Base-by-base conservation (phyloP, 2,797 vertebrate genomes). In the Chaetodon trifasciatus region DNA sequence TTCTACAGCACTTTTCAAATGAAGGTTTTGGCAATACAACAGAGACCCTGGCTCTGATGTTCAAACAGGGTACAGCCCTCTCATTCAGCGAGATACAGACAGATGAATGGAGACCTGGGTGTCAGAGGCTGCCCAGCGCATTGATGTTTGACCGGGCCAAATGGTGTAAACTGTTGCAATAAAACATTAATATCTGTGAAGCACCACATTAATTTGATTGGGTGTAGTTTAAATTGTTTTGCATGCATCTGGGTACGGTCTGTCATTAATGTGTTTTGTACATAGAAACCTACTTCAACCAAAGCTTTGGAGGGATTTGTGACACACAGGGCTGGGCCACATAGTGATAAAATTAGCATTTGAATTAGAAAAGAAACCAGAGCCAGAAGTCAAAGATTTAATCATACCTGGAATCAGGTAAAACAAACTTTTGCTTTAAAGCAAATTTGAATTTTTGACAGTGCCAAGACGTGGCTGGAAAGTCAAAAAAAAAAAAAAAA, bases 91-190 rank as follows among this genome's bases (percentile, higher is more conserved):
- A 78, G n/a, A 68, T 32, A 9, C 65, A 74, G 64, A 74, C 50
- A 39, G 57, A 52, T 46, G 24, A 35, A 40, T 12, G 19, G 17
- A 55, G 57, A 69, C n/a, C n/a, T 21, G 46, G 35, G 12, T 12
- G 42, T 63, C 65, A 24, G 74, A 73, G 32, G 65, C 24, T 23
- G 64, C 63, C 40, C 53, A 11, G 23, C n/a, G 47, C 39, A 19
- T 35, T n/a, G 61, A 28, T 6, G 61, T 28, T 42, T 64, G 44
- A 53, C 46, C 7, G 12, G 67, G 62, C 72, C 32, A 78, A 77
- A 65, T 63, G 74, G 63, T 70, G 71, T 76, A 78, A 90, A 87
- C 66, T 24, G 72, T 66, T 78, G 93, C 91, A 94, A 94, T 94
- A 94, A 94, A 76, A 75, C 74, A 83, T 81, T 66, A 42, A 83